Percentiles rank a stretch among this genome's conserved stretches.
These are phyloP conservation scores for Pissodes strobi DNA, from an alignment of 1,140 invertebrate genomes.

Conservation along the genomic window DNA sequence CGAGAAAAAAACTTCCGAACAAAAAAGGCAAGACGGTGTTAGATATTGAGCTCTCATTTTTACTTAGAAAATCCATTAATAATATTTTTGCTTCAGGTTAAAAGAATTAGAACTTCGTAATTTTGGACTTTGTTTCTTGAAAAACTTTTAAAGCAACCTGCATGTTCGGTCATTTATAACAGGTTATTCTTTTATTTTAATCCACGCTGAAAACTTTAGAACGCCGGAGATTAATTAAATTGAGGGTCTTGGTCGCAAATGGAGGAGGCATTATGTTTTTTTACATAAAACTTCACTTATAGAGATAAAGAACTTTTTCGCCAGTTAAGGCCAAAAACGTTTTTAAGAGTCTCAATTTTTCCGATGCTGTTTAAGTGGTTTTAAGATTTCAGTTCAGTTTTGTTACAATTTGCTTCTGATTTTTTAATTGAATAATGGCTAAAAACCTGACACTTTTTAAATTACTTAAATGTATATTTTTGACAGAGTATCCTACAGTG, in stretches of 20 bases:
- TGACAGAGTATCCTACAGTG: too few relatives aligned
- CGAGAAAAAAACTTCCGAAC: conserved; percentile 26
- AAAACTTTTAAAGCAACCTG: conserved; percentile 40
- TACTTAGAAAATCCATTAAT: conserved; percentile 51
- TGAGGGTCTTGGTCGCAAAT: conserved; percentile 28
- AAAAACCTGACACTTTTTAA: too few relatives aligned
- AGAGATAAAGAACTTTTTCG: conserved; percentile 34
- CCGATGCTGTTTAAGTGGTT: too few relatives aligned
- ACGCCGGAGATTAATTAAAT: conserved; percentile 40
- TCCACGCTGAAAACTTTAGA: conserved; percentile 38
- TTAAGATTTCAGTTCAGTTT: too few relatives aligned
- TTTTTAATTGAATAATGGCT: too few relatives aligned
- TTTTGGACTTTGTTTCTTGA: conserved; percentile 38
- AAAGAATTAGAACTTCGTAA: conserved; percentile 50
- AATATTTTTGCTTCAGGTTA: conserved; percentile 49
- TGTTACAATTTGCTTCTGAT: too few relatives aligned
- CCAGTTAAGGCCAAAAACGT: too few relatives aligned
- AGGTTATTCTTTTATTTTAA: conserved; percentile 40
- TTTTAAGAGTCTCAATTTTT: too few relatives aligned
- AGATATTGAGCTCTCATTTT: conserved; percentile 44
- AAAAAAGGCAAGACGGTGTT: conserved; percentile 33
- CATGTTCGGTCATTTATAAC: conserved; percentile 45
- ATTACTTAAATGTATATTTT: too few relatives aligned
- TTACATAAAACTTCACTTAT: conserved; percentile 38
- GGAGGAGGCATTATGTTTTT: conserved; percentile 33